Conservation (phyloP, 37 sponge, comb jelly and placozoan species). For the Cliona cf. orientalis region DNA sequence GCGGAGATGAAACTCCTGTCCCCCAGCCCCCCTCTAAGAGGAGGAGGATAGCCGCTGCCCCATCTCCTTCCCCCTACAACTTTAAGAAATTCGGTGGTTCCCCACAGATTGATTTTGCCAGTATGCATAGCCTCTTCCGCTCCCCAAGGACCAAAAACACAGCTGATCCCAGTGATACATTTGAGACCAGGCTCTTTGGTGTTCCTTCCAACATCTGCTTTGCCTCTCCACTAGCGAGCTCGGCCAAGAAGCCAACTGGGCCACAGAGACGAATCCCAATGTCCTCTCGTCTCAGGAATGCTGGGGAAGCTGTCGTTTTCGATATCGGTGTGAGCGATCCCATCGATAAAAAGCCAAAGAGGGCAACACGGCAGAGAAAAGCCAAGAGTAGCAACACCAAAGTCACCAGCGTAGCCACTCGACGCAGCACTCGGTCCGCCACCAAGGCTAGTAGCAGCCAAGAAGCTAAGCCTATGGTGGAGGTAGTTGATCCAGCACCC, state of each 20-base stretch:
- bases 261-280: background rate
- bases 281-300: conserved; percentile 7
- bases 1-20: conserved; percentile 34
- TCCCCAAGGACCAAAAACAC: conserved; percentile 27
- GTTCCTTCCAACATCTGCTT: conserved; percentile 13
- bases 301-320: background rate
- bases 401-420: too few species aligned
- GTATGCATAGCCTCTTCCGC: conserved; percentile 20
- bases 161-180: conserved; percentile 20
- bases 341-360: too few species aligned
- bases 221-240: conserved; percentile 47
- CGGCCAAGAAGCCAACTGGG: conserved; percentile 42
- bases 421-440: too few species aligned
- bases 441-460: too few species aligned
- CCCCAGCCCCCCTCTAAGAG: conserved; percentile 51
- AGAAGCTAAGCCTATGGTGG: too few species aligned
- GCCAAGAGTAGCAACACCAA: too few species aligned
- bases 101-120: background rate
- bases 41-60: conserved; percentile 12
- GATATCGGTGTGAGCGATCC: background rate
- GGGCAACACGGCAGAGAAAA: too few species aligned
- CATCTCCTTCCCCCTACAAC: conserved; percentile 23
- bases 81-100: conserved; percentile 22
- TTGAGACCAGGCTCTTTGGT: conserved; percentile 26
- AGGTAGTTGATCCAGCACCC: too few species aligned